A percentile compares a stretch with the other conserved stretches of the same genome.
phyloP scores from a whole-genome alignment of 2,797 vertebrate genomes.

The Lutjanus argentimaculatus region DNA sequence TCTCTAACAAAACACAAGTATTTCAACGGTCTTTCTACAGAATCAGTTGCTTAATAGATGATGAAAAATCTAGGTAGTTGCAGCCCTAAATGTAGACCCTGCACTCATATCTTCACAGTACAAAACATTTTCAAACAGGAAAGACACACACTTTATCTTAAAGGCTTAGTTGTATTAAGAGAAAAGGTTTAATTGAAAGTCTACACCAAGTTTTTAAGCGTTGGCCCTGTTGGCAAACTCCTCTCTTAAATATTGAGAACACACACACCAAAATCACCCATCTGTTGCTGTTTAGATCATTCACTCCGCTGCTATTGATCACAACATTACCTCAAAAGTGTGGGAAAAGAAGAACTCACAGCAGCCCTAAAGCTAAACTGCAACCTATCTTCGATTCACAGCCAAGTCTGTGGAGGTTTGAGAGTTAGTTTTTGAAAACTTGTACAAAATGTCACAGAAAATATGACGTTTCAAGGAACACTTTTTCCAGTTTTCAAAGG shows the following conservation, averaged over 20 bases:
- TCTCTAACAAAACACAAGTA: too few relatives aligned
- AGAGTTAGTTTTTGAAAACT: constrained; percentile 12
- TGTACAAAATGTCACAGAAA: constrained; percentile 8
- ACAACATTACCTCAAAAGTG: constrained; percentile 40
- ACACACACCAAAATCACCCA: constrained; percentile 45
- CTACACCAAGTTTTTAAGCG: neutral
- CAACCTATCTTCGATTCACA: constrained; percentile 30
- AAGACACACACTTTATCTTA: neutral
- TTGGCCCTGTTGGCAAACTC: constrained; percentile 28
- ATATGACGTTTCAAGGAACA: neutral
- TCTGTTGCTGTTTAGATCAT: constrained; percentile 69
- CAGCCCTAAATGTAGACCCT: neutral
- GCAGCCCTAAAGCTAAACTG: constrained; percentile 17
- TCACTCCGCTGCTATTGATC: constrained; percentile 59
- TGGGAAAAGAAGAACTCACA: constrained; percentile 26
- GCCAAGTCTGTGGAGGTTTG: constrained; percentile 36
- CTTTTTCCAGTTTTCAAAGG: neutral
- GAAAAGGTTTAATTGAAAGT: constrained; percentile 17
- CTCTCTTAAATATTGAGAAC: constrained; percentile 42
- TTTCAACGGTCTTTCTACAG: too few relatives aligned
- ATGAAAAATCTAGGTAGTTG: neutral
- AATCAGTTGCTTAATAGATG: neutral
- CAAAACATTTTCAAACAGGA: neutral
- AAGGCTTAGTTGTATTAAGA: neutral
- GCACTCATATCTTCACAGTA: neutral